Base-by-base conservation (phyloP, 2,888 invertebrate species). In the Hermaeophaga mercurialis region DNA sequence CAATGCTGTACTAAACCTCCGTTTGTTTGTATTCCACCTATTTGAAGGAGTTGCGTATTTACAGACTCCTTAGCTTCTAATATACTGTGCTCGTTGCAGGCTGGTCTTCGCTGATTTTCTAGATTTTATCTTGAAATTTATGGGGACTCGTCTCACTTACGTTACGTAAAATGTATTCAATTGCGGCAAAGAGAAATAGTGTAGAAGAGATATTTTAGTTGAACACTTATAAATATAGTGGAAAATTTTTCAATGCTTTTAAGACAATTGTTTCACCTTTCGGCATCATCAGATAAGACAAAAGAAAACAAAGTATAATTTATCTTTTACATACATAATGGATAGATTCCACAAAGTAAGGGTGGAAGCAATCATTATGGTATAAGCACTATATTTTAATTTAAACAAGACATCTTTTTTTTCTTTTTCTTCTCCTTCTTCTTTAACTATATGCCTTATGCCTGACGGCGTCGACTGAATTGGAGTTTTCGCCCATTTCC, bases 21-120 rank as follows among this genome's bases (percentile, higher is more conserved):
- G 63, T 67, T 67, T 67, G 65, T 66, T 66, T 66, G 68, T 64
- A 64, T 59, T 61, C 64, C 63, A 67, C 66, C 64, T 64, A 63
- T 62, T 61, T 56, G 52, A 59, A 63, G 63, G 53, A 62, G 61
- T 41, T 62, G 50, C 62, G 58, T 56, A 54, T 59, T 62, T 63
- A 59, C 57, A 54, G 59, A 57, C 49, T 59, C 59, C 39, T 59
- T 41, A 54, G 55, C 53, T 54, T 46, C 60, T 57, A 56, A 63
- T 60, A 56, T 58, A 60, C 55, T 41, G 12, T 24, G 8, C 24
- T 28, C 6, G 31, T 31, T 31, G 12, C 3, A 12, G 31, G n/a
- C 17, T 5, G 17, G 17, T 36, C 15, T 36, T 36, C 36, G 17
- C 9, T 7, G 41, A 41, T 41, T 18, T 38, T 38, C 15, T 38